Base-by-base conservation (phyloP, 2,888 invertebrate species). In the Epistrophe grossulariae region DNA sequence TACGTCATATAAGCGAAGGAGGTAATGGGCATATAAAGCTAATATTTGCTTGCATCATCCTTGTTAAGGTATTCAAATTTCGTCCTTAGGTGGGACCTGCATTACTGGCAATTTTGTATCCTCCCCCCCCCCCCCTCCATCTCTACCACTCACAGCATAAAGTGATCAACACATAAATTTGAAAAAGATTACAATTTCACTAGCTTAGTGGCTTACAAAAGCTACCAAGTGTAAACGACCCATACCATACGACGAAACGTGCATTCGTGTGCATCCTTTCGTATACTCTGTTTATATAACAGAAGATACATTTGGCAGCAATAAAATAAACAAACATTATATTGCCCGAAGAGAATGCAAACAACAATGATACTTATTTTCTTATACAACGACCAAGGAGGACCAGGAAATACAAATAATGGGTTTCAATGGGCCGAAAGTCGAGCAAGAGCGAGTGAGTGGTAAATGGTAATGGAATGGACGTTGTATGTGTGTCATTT, bases 21-120 rank as follows among this genome's bases (percentile, higher is more conserved):
- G 38, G 52, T 55, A 76, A 76, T 74, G 74, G 74, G 76, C 68
- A 66, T 74, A 55, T 52, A 38, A 76, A 60, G 62, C 52, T 19
- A 40, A 62, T 43, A 64, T 64, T 74, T 71, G 11, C 71, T 45
- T 55, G 70, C 38, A 55, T 68, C 38, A 55, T 68, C 55, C 70
- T 70, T 70, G 70, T 55, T 55, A 55, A 52, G 52, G 57, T 77
- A 77, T 48, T 19, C 31, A 59, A 31, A 68, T 77, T 43, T n/a
- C 2, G 35, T 60, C 48, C 35, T 19, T 38, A 38, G 31, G 62
- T 24, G 15, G 28, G 52, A 64, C 74, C 28, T 74, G 62, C 74
- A 60, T 40, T 70, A 19, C 4, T 40, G n/a, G 55, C 1, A 55
- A 68, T 68, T 68, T 17, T 35, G 6, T 8, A 9, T n/a, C n/a